A percentile compares a stretch with the other conserved stretches of the same genome.
These are phyloP conservation scores for Spea hammondii DNA, from an alignment of 2,797 vertebrate species.

Conservation along the genomic window DNA sequence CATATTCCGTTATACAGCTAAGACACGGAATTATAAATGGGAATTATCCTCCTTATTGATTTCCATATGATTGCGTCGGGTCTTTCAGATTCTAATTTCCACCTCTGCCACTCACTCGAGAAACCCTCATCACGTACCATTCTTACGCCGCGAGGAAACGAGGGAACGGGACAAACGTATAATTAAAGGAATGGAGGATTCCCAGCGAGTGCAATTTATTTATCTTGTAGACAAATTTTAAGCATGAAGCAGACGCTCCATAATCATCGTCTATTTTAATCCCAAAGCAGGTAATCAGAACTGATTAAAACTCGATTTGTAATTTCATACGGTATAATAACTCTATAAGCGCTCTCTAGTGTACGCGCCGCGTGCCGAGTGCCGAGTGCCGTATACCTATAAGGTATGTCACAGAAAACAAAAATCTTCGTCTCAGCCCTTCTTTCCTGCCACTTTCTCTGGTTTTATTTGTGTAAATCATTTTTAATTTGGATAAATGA, in stretches of 20 bases:
- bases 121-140: neutral
- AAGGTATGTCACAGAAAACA: too few species aligned
- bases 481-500: too few species aligned
- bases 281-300: neutral
- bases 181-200: neutral
- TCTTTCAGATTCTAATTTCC: conserved; percentile 1
- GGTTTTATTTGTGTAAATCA: too few species aligned
- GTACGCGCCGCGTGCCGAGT: too few species aligned
- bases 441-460: too few species aligned
- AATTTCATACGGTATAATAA: neutral
- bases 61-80: neutral
- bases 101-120: neutral
- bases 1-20: too few species aligned
- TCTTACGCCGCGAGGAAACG: neutral
- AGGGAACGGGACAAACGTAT: neutral
- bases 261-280: neutral
- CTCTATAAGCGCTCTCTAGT: too few species aligned
- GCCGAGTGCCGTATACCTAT: too few species aligned
- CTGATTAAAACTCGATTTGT: neutral
- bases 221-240: neutral
- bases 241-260: neutral
- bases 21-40: neutral
- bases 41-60: neutral
- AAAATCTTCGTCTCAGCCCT: too few species aligned
- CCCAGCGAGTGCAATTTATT: neutral